phyloP scores from a whole-genome alignment of 2,797 vertebrate genomes.

The Sebastiscus albofasciatus region DNA sequence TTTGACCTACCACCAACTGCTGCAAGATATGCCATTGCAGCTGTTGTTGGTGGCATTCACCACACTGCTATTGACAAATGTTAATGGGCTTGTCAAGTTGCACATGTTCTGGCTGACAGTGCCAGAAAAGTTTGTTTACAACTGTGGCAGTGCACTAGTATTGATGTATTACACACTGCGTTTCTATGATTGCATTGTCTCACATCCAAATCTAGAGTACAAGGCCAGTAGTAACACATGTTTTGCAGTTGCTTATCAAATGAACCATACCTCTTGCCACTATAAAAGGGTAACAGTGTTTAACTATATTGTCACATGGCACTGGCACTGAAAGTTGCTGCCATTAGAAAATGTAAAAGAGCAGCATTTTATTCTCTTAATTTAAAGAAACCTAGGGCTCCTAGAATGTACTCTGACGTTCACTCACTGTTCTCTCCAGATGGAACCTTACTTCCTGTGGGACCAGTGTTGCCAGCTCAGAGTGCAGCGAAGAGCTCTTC shows the following conservation, averaged over 20 bases:
- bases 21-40: neutral
- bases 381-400: neutral
- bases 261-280: neutral
- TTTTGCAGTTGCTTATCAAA: neutral
- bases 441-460: slow-evolving; percentile 99
- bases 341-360: neutral
- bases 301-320: neutral
- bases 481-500: slow-evolving; percentile 98
- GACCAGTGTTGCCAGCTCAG: slow-evolving; percentile 97
- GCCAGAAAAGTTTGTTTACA: neutral
- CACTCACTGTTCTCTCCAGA: slow-evolving; percentile 66
- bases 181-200: neutral
- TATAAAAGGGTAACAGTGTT: neutral
- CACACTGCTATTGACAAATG: neutral
- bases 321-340: neutral
- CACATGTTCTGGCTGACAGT: neutral
- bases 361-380: neutral
- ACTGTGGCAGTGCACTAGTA: neutral
- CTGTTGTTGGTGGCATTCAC: neutral
- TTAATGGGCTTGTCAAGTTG: neutral
- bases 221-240: neutral
- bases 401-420: neutral
- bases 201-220: neutral
- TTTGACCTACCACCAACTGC: neutral
- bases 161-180: neutral